phyloP scores from a whole-genome alignment of 1,140 invertebrate species.

The Theocolax elegans region DNA sequence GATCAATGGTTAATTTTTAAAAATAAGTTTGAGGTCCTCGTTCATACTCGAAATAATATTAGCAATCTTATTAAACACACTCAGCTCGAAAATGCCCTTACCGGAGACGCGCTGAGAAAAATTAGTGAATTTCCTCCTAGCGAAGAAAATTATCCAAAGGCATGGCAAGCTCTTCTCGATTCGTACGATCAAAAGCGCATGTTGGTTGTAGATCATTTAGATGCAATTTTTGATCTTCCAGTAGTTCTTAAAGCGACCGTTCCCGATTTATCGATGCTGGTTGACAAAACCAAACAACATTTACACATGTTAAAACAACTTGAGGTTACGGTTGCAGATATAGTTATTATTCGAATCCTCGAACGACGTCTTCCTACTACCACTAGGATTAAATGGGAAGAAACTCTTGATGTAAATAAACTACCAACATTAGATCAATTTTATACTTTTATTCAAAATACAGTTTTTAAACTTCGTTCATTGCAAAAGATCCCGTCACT shows the following conservation, averaged over 20 bases:
- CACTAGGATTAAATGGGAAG: not conserved
- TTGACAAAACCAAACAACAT: not conserved
- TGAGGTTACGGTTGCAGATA: not conserved
- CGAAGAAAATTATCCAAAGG: slow-evolving; percentile 46
- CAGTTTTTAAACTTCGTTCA: slow-evolving; percentile 2
- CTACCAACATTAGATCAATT: too few species aligned
- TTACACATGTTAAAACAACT: not conserved
- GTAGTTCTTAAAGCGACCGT: not conserved
- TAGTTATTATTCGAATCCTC: not conserved
- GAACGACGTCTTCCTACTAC: not conserved
- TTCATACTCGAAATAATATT: slow-evolving; percentile 50
- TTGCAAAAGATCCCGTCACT: not conserved
- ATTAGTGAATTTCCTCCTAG: slow-evolving; percentile 46
- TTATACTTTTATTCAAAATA: not conserved
- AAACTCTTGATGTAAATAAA: not conserved
- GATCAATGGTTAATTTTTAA: not conserved
- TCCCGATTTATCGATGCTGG: not conserved
- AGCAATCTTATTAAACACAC: slow-evolving; percentile 51
- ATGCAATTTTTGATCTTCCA: slow-evolving; percentile 2
- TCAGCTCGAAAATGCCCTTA: slow-evolving; percentile 48
- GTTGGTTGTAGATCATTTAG: slow-evolving; percentile 48
- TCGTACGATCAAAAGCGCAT: slow-evolving; percentile 46
- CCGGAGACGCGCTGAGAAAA: too few species aligned
- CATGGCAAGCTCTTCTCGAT: slow-evolving; percentile 43
- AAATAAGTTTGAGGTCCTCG: too few species aligned